Evolutionary conservation across 2,888 invertebrate species (phyloP), one percentile per base, ranked within the genome.

Genomic region (Catocala sponsa): DNA sequence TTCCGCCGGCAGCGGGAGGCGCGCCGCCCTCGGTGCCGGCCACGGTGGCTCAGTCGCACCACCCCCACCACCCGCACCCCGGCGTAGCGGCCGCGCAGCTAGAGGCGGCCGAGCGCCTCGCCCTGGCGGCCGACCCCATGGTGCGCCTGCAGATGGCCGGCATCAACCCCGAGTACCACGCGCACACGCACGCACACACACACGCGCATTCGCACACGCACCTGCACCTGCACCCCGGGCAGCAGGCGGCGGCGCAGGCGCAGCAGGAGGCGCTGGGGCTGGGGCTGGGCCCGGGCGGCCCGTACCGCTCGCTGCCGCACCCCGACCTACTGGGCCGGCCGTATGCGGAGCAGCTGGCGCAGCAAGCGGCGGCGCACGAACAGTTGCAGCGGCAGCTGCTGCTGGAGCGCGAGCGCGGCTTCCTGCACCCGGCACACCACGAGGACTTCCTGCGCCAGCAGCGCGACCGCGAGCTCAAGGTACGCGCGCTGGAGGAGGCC

Each of bases 131-230:
- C 74, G 98, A 98, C 94, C 98, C 98, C 70, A 98, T 98, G 97
- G 97, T 97, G 91, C 97, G 98, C 79, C 94, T 98, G 87, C 98
- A 98, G 95, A 98, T 98, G 98, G 98, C 98, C 80, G 98, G 98
- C 87, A 97, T 97, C 82, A 97, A 96, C 80, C 97, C 97, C 54
- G 98, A 98, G 95, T 98, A 97, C 95, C 98, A 98, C 94, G 98
- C 98, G 85, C 98, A 98, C 95, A 98, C 98, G 78, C 98, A 98
- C 91, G 98, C 98, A 81, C 98, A 98, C 94, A 97, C 98, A 77
- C 98, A 98, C 91, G 97, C 98, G 85, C 98, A 98, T 95, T 97
- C 98, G 82, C 98, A 98, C 95, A 96, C 97, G 78, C 98, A 98
- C 94, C 95, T 97, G 79, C 97, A 97, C 95, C 95, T 96, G 77